Evolutionary conservation across 2,888 invertebrate genomes (phyloP).

Genomic region (Zaprionus lineosus): DNA sequence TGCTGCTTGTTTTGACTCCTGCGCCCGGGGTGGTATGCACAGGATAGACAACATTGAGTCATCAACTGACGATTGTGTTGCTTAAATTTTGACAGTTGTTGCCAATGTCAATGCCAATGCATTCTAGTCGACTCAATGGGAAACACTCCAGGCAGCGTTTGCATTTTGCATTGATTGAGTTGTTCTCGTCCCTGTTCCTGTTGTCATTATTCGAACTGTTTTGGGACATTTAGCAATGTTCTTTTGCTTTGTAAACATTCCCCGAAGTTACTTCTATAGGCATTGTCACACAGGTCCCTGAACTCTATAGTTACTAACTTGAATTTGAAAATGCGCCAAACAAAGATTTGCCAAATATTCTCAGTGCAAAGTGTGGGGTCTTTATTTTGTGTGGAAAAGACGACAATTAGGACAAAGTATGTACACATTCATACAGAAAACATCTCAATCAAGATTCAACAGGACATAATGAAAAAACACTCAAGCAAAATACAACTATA

Average conservation of each 20-base stretch:
- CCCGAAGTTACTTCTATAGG: slow-evolving; percentile 25
- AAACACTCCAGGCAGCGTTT: slow-evolving; percentile 50
- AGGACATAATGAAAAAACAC: slow-evolving; percentile 5
- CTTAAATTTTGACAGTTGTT: slow-evolving; percentile 59
- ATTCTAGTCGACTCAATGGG: slow-evolving; percentile 8
- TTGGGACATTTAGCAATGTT: not conserved
- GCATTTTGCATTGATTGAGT: slow-evolving; percentile 69
- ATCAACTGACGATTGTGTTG: slow-evolving; percentile 55
- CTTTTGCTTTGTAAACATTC: slow-evolving; percentile 14
- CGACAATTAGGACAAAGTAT: slow-evolving; percentile 42
- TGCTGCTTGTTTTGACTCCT: slow-evolving; percentile 57
- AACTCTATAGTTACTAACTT: slow-evolving; percentile 36
- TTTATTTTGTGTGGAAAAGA: not conserved
- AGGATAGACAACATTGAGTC: slow-evolving; percentile 52
- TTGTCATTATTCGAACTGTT: slow-evolving; percentile 28
- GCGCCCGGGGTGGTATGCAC: slow-evolving; percentile 54
- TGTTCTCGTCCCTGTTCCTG: slow-evolving; percentile 28
- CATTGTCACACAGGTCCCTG: slow-evolving; percentile 20
- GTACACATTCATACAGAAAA: slow-evolving; percentile 61
- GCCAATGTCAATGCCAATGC: slow-evolving; percentile 22
- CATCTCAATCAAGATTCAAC: slow-evolving; percentile 52
- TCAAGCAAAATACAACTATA: not conserved
- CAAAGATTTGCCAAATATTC: slow-evolving; percentile 30
- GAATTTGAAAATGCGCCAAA: slow-evolving; percentile 24
- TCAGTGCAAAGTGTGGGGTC: slow-evolving; percentile 41